These are phyloP conservation scores for Chaetogeoica ovagalla DNA, from an alignment of 2,888 invertebrate genomes.

Conservation along the genomic window DNA sequence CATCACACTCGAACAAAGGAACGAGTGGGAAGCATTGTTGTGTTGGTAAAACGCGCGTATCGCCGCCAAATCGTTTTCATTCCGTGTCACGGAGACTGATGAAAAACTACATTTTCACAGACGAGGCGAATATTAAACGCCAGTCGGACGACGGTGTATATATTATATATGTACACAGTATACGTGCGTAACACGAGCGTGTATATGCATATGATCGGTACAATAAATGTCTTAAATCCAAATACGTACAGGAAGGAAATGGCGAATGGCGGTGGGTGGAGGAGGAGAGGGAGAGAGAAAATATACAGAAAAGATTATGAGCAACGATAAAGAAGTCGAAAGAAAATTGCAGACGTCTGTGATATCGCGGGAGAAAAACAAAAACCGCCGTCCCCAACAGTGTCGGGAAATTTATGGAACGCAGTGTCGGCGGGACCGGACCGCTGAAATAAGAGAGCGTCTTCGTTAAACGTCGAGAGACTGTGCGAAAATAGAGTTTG, in stretches of 20 bases:
- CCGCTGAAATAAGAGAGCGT: constrained; percentile 15
- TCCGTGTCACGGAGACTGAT: constrained; percentile 20
- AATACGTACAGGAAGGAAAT: too few relatives aligned
- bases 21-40: background rate
- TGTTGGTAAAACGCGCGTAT: constrained; percentile 1
- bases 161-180: too few relatives aligned
- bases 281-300: too few relatives aligned
- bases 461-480: constrained; percentile 29
- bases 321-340: constrained; percentile 32
- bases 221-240: constrained; percentile 10
- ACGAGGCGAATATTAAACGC: constrained; percentile 17
- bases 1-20: background rate
- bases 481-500: background rate
- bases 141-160: too few relatives aligned
- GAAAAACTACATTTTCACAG: constrained; percentile 21
- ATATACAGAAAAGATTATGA: constrained; percentile 14
- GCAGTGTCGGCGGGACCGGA: background rate
- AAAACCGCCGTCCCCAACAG: constrained; percentile 13
- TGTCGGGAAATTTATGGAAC: constrained; percentile 18
- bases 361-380: constrained; percentile 4
- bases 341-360: constrained; percentile 30
- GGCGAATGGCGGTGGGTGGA: too few relatives aligned
- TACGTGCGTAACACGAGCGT: too few relatives aligned
- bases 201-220: background rate
- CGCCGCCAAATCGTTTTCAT: constrained; percentile 27